phyloP scores from a whole-genome alignment of 2,888 invertebrate species.

The Itoplectis maculator region DNA sequence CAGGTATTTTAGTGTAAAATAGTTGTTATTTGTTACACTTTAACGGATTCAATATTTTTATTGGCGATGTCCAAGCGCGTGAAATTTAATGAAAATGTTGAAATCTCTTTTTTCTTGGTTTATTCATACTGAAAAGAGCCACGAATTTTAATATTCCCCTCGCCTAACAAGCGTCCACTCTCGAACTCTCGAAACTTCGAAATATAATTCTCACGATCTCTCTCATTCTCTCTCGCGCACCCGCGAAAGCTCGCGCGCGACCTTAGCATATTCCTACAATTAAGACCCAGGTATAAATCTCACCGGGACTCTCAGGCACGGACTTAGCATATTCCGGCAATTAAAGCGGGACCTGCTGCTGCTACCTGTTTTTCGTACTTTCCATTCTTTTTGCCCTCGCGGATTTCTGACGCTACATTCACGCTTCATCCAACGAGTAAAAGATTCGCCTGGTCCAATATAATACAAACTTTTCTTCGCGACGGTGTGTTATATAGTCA shows the following conservation, averaged over 20 bases:
- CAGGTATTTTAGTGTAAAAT: slow-evolving; percentile 1
- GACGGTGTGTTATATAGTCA: slow-evolving; percentile 53
- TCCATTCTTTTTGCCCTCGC: slow-evolving; percentile 70
- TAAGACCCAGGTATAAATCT: slow-evolving; percentile 76
- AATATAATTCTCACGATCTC: slow-evolving; percentile 63
- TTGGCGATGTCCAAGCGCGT: background rate
- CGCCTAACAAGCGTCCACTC: slow-evolving; percentile 25
- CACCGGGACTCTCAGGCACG: slow-evolving; percentile 72
- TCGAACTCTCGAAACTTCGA: slow-evolving; percentile 51
- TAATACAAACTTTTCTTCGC: slow-evolving; percentile 43
- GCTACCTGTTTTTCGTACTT: slow-evolving; percentile 66
- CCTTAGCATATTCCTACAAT: slow-evolving; percentile 73
- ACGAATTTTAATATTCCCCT: slow-evolving; percentile 39
- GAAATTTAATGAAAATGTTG: background rate
- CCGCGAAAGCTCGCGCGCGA: slow-evolving; percentile 44
- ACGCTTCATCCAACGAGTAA: slow-evolving; percentile 35
- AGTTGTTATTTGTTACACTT: background rate
- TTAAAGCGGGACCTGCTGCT: slow-evolving; percentile 74
- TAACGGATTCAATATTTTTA: background rate
- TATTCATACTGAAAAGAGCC: background rate
- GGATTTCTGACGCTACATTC: slow-evolving; percentile 52
- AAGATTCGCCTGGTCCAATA: slow-evolving; percentile 58
- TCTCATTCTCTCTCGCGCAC: slow-evolving; percentile 47
- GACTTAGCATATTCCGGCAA: slow-evolving; percentile 79
- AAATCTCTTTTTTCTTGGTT: background rate